Evolutionary conservation across 2,797 vertebrate genomes (phyloP), one percentile per base, ranked within the genome.

Genomic region (Arctocebus calabarensis): DNA sequence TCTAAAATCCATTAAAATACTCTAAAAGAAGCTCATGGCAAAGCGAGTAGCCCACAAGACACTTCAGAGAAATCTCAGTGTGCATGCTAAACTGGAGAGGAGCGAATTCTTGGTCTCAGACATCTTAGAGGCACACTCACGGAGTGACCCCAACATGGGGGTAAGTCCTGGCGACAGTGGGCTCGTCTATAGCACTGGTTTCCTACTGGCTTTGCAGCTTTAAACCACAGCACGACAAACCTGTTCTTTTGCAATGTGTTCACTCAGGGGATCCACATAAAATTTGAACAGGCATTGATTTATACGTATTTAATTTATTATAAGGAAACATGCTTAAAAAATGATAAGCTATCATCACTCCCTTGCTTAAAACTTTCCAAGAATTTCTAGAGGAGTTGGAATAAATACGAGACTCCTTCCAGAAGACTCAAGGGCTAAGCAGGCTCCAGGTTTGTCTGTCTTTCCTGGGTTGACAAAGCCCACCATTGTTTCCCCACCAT

Each of bases 1-100:
- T 95, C 16, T 37, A 94, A 97, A 98, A 97, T 77, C 61, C 45
- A 96, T 96, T 96, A 94, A 98, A 98, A 96, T 91, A 82, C 88
- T 97, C 79, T 62, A 20, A 59, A 91, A 96, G 52, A 93, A 83
- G 45, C 97, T 34, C 61, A 92, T 64, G 96, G 75, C 66, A 88
- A 81, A 3, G 74, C 37, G 27, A 77, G 90, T 5, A 96, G 29
- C 13, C 84, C 73, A 61, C 32, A 84, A 86, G 59, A 70, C 0
- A 78, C 12, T 55, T 13, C 10, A 73, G 52, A 74, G 27, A 83
- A 94, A 81, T 22, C 27, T 16, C 27, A 25, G 10, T 6, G 6
- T 45, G 90, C 89, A 94, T 91, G n/a, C 7, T 17, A 86, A 95
- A 19, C 45, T 94, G 45, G 73, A 10, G 1, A 7, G 73, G 17